Percentiles rank a stretch among this genome's conserved stretches.
These are phyloP conservation scores for Sipha maydis DNA, from an alignment of 2,888 invertebrate species.

Conservation along the genomic window DNA sequence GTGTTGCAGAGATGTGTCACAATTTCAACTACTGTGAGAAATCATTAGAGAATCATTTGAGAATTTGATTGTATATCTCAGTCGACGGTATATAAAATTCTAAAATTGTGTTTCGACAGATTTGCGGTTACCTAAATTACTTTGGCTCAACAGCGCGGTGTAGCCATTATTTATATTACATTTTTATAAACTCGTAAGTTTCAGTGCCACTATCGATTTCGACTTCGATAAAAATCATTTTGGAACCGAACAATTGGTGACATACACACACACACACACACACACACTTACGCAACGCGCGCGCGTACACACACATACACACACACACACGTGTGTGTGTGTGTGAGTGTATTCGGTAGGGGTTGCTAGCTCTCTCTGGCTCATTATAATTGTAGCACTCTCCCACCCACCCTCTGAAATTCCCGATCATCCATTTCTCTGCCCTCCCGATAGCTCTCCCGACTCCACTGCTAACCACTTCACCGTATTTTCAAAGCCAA, in stretches of 20 bases:
- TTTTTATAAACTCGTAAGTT: background rate
- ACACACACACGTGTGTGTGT: no score
- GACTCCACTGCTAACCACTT: no score
- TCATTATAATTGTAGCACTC: background rate
- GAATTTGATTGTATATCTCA: background rate
- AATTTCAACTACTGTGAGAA: no score
- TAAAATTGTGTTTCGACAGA: background rate
- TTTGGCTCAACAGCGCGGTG: background rate
- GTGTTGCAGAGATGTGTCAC: constrained; percentile 8
- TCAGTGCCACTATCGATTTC: background rate
- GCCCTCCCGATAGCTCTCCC: no score
- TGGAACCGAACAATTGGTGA: background rate
- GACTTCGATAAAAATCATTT: constrained; percentile 2
- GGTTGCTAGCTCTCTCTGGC: background rate
- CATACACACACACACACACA: no score
- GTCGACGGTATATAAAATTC: background rate
- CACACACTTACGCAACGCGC: no score
- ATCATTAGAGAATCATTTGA: background rate
- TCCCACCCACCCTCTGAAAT: background rate
- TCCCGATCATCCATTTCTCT: background rate
- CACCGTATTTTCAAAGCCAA: constrained; percentile 10
- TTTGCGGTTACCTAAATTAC: background rate
- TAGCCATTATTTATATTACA: background rate
- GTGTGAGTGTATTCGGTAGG: background rate
- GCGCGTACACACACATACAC: no score